These are phyloP conservation scores for Pherbina coryleti DNA, from an alignment of 2,888 invertebrate species.

Conservation along the genomic window DNA sequence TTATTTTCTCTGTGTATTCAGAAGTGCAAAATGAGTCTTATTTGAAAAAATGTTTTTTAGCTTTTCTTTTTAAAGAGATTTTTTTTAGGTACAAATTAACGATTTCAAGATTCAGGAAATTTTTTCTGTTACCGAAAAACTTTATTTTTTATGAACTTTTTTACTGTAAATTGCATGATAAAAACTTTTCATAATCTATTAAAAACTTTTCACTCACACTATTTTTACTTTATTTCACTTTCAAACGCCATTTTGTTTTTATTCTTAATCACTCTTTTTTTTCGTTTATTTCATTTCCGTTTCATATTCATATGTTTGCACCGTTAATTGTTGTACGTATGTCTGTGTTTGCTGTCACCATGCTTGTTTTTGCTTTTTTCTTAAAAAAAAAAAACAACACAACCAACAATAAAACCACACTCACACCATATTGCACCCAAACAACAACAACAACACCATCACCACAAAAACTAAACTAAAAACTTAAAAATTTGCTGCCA, in stretches of 20 bases:
- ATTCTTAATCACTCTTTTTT: slow-evolving; percentile 47
- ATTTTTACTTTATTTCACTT: slow-evolving; percentile 7
- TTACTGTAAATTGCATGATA: too few species aligned
- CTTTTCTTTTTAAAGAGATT: too few species aligned
- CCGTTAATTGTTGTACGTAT: slow-evolving; percentile 47
- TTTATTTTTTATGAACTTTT: too few species aligned
- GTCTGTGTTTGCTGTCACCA: slow-evolving; percentile 47
- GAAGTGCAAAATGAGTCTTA: too few species aligned
- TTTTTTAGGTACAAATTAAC: too few species aligned
- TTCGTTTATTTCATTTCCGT: slow-evolving; percentile 42
- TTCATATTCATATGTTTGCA: slow-evolving; percentile 45
- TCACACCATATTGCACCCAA: slow-evolving; percentile 24
- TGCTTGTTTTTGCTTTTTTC: slow-evolving; percentile 49
- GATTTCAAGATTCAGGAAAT: too few species aligned
- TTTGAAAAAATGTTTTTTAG: too few species aligned
- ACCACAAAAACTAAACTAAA: slow-evolving; percentile 22
- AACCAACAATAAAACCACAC: slow-evolving; percentile 27
- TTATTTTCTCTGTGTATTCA: too few species aligned
- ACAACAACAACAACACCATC: slow-evolving; percentile 34
- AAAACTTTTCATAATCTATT: too few species aligned
- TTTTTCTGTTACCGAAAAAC: too few species aligned
- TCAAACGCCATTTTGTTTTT: slow-evolving; percentile 43
- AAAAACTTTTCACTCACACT: too few species aligned
- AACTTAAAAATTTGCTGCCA: slow-evolving; percentile 23
- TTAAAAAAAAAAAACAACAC: slow-evolving; percentile 37